Percentiles rank a stretch among this genome's conserved stretches.
These are phyloP conservation scores for Gonatopus flavifemur DNA, from an alignment of 1,140 invertebrate genomes.

Conservation along the genomic window DNA sequence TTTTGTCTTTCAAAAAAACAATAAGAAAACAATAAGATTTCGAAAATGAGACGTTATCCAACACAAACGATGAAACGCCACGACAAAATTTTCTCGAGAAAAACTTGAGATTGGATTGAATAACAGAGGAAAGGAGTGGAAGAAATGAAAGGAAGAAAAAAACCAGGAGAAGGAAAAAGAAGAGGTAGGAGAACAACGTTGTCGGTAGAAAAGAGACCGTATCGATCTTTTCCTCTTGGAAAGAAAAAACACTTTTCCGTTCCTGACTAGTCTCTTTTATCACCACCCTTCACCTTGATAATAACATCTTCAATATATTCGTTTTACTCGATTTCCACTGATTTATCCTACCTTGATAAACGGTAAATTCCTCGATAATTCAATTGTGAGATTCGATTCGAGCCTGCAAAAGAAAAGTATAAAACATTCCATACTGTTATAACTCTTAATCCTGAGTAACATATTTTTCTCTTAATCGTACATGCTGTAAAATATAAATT, in stretches of 20 bases:
- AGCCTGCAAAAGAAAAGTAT: slow-evolving; percentile 6
- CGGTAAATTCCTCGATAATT: slow-evolving; percentile 1
- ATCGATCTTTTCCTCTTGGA: slow-evolving; percentile 7
- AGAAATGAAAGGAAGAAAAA: neutral
- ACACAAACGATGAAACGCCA: too few relatives aligned
- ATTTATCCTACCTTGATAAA: too few relatives aligned
- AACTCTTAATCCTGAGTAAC: too few relatives aligned
- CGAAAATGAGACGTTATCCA: too few relatives aligned
- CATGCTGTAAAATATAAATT: slow-evolving; percentile 8
- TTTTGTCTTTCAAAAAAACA: too few relatives aligned
- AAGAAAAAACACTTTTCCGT: slow-evolving; percentile 1
- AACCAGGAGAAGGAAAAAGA: neutral
- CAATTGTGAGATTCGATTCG: slow-evolving; percentile 7
- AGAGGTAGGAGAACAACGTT: neutral
- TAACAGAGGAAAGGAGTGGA: too few relatives aligned
- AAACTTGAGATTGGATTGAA: too few relatives aligned
- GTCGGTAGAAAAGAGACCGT: neutral
- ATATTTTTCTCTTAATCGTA: too few relatives aligned
- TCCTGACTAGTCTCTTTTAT: slow-evolving; percentile 10
- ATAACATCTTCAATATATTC: slow-evolving; percentile 11
- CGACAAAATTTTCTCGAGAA: too few relatives aligned
- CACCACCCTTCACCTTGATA: too few relatives aligned
- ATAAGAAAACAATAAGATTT: too few relatives aligned
- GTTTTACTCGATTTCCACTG: too few relatives aligned
- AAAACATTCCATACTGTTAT: neutral